Evolutionary conservation across 2,797 vertebrate species (phyloP).

Genomic region (Tragelaphus oryx): DNA sequence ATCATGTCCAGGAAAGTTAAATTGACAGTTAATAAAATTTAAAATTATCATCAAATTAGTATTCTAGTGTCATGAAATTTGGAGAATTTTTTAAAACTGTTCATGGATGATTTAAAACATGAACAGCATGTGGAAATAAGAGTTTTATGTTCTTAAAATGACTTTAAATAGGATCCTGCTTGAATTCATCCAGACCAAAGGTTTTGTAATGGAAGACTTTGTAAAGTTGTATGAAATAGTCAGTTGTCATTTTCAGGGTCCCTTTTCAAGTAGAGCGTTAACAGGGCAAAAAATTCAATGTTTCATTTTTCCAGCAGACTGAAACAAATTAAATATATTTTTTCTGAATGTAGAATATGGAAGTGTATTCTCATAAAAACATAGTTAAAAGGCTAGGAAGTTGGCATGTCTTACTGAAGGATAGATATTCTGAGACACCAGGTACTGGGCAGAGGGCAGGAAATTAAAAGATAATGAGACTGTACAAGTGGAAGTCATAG

Average conservation of each 20-base stretch:
- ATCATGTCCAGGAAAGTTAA: neutral
- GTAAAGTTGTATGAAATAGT: neutral
- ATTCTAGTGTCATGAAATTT: neutral
- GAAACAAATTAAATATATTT: neutral
- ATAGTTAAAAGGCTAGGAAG: neutral
- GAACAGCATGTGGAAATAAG: neutral
- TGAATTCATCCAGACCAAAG: neutral
- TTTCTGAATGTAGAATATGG: neutral
- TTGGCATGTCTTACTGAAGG: neutral
- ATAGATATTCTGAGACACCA: neutral
- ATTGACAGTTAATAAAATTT: neutral
- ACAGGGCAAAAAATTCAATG: neutral
- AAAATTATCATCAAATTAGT: neutral
- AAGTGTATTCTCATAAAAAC: neutral
- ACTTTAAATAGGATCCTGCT: neutral
- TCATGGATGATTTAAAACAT: neutral
- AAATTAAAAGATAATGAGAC: neutral
- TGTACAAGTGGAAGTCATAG: neutral
- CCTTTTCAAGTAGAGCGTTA: neutral
- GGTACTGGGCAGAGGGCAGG: neutral
- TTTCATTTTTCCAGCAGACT: neutral
- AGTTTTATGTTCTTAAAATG: neutral
- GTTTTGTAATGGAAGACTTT: neutral
- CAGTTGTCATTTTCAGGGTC: neutral
- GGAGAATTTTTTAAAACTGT: neutral